phyloP scores from a whole-genome alignment of 2,888 invertebrate species.

The Chymomyza fuscimana region DNA sequence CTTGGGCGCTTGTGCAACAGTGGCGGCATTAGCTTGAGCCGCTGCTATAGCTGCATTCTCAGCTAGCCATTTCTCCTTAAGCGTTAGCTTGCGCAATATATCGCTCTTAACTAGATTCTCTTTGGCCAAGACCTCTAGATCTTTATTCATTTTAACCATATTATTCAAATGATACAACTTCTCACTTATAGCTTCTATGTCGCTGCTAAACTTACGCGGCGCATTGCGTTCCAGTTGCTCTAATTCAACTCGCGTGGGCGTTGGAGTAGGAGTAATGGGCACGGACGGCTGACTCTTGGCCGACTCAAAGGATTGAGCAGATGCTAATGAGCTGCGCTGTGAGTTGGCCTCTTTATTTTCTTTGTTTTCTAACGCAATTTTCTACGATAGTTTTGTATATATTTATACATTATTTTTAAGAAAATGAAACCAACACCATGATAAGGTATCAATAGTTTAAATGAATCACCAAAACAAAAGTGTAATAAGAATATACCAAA shows the following conservation, averaged over 20 bases:
- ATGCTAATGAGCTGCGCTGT: conserved; percentile 45
- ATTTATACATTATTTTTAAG: background rate
- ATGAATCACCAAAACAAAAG: conserved; percentile 17
- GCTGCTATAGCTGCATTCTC: conserved; percentile 69
- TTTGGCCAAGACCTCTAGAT: conserved; percentile 77
- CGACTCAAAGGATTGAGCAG: conserved; percentile 67
- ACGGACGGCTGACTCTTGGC: conserved; percentile 49
- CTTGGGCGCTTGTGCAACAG: conserved; percentile 40
- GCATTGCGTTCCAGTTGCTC: conserved; percentile 77
- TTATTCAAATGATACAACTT: conserved; percentile 78
- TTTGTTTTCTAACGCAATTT: conserved; percentile 54
- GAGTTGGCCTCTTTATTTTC: conserved; percentile 46
- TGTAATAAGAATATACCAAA: conserved; percentile 49
- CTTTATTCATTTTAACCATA: conserved; percentile 79
- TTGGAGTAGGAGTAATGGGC: conserved; percentile 34
- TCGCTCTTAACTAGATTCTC: conserved; percentile 79
- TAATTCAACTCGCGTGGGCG: conserved; percentile 66
- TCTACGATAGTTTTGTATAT: conserved; percentile 25
- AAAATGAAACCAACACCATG: conserved; percentile 73
- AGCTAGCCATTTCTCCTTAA: conserved; percentile 79
- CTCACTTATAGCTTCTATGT: conserved; percentile 79
- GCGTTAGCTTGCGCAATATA: conserved; percentile 77
- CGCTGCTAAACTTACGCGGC: conserved; percentile 72
- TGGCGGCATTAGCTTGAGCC: conserved; percentile 5
- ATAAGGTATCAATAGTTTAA: conserved; percentile 16